Base-by-base conservation (phyloP, 2,888 invertebrate genomes). In the Calliopum simillimum region DNA sequence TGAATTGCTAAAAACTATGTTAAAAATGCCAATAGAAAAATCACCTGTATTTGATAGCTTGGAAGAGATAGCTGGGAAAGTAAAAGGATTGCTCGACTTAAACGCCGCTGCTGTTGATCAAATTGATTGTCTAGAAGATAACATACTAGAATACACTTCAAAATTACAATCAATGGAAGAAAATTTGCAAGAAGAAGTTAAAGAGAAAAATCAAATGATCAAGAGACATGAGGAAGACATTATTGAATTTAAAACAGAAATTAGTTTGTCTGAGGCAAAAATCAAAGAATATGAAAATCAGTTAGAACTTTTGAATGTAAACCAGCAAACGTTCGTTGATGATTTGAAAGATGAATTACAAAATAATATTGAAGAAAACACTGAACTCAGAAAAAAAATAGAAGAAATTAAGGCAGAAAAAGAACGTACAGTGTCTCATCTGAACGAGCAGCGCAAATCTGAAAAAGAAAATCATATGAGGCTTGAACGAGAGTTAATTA, bases 401-500 rank as follows among this genome's bases (percentile, higher is more conserved):
- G 49, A 46, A 55, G 53, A 51, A 41, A 19, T 71, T 19, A 43
- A 25, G 8, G 47, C 43, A 71, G 23, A 70, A 66, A 11, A 67
- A 70, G 6, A 55, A 63, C 1, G 56, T 75, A 23, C 64, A 73
- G 41, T 33, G 8, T 33, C 8, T 33, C 69, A 72, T 19, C 63
- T 66, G 11, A 33, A 68, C 11, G 11, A 51, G 8, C 64, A 72
- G 62, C 73, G 70, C 46, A 68, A 73, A 61, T 56, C 56, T 1
- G 73, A 72, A 55, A 71, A 71, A 4, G 71, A 73, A 16, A 64
- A 74, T 33, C 67, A 71, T 49, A 65, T 53, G n/a, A 53, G 56
- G 13, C 73, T 75, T 21, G 75, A 76, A 44, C 68, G 64, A 21
- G 76, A 76, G 14, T 43, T 74, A 46, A 58, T 72, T 53, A 11